Conservation (phyloP, 2,888 invertebrate genomes). For the Hirtodrosophila confusa region DNA sequence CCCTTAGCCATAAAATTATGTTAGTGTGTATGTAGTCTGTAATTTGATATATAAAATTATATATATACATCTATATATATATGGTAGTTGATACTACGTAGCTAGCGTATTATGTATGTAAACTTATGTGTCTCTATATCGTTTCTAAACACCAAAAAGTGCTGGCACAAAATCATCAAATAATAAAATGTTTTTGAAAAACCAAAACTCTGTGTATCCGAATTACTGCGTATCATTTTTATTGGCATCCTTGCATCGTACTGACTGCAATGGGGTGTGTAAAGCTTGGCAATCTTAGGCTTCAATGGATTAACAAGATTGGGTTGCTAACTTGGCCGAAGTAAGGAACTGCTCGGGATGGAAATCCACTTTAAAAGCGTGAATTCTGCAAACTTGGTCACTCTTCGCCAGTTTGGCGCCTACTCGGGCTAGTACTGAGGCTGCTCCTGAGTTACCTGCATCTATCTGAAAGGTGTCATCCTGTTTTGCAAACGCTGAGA, state of each 20-base stretch:
- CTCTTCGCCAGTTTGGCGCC: no score
- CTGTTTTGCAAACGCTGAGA: no score
- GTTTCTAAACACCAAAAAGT: constrained; percentile 82
- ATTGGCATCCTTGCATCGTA: background rate
- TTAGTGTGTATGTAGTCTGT: constrained; percentile 36
- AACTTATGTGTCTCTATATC: constrained; percentile 65
- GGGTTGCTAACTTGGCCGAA: no score
- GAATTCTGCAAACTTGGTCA: no score
- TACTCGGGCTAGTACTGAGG: no score
- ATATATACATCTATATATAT: constrained; percentile 38
- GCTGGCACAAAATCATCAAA: constrained; percentile 80
- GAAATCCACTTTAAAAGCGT: no score
- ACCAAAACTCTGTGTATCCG: constrained; percentile 22
- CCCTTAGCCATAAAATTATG: constrained; percentile 47
- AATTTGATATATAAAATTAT: constrained; percentile 21
- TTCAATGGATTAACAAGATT: no score
- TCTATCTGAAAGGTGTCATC: no score
- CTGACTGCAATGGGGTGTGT: no score
- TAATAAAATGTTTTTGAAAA: constrained; percentile 71
- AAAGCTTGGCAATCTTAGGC: no score
- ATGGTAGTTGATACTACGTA: constrained; percentile 31
- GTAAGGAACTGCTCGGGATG: no score
- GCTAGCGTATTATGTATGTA: constrained; percentile 52
- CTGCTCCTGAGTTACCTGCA: no score
- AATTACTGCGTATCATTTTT: background rate